Evolutionary conservation across 1,140 invertebrate species (phyloP), one percentile per base, ranked within the genome.

Genomic region (Megalopta genalis): DNA sequence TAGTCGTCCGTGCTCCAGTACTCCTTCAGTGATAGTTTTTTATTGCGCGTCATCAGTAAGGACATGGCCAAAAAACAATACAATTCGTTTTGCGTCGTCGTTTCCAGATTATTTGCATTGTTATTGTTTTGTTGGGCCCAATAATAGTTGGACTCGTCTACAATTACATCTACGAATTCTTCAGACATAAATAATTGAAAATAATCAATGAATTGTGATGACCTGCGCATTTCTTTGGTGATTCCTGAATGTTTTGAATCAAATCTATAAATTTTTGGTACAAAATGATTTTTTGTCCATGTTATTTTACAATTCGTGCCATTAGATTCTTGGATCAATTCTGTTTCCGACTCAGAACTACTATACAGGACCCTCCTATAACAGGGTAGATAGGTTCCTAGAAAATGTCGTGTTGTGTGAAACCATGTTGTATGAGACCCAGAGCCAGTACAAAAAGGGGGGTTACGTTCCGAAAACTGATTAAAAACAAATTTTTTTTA

Each of bases 1-100:
- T 79, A 54, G 21, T 80, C 18, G 39, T 88, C 77, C 5, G 21
- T 82, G 16, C 63, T 67, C 83, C 86, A 88, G 68, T 88, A 88
- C 46, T 86, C 79, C 42, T 68, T 18, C 9, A 25, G 49, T 16
- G n/a, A n/a, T n/a, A n/a, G n/a, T n/a, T n/a, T n/a, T n/a, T n/a
- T n/a, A n/a, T n/a, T n/a, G n/a, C n/a, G 57, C 14, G 71, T 64
- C 59, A 73, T 65, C 1, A 76, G 39, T 49, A 76, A 52, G 2
- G 74, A 68, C 23, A 62, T 46, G n/a, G 74, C 59, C 0, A 76
- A 49, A 39, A 76, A 78, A 60, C 60, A 66, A 63, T 71, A 78
- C 52, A 78, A 54, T 42, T 71, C 32, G 6, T 78, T 64, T 54
- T 39, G 62, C 25, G 39, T 49, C 77, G 27, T 27, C 37, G 12